A percentile compares a stretch with the other conserved stretches of the same genome.
These are phyloP conservation scores for Choloepus didactylus DNA, from an alignment of 2,797 vertebrate species.

Conservation along the genomic window DNA sequence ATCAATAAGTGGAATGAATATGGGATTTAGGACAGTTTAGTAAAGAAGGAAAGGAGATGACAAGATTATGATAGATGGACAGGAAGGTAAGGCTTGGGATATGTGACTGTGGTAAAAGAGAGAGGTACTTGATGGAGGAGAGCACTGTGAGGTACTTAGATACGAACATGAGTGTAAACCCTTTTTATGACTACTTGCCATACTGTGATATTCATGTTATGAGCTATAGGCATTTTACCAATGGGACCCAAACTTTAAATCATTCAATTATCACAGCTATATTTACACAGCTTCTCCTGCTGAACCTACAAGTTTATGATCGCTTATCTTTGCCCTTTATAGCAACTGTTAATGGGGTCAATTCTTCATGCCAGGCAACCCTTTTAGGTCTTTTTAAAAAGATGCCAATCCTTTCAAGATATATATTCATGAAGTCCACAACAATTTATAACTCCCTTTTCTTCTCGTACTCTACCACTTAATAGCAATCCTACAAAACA, in stretches of 20 bases:
- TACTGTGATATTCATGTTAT: not conserved
- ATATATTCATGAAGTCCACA: slow-evolving; percentile 42
- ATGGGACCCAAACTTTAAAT: slow-evolving; percentile 53
- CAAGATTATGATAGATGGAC: not conserved
- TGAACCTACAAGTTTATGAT: slow-evolving; percentile 54
- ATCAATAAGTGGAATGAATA: not conserved
- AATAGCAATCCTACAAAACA: not conserved
- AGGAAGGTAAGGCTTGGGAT: not conserved
- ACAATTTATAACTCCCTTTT: slow-evolving; percentile 53
- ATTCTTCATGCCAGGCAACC: slow-evolving; percentile 52
- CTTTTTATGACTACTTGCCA: not conserved
- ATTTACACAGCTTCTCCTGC: slow-evolving; percentile 11
- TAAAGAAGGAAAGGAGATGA: not conserved
- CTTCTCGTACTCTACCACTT: not conserved
- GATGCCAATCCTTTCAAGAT: slow-evolving; percentile 29
- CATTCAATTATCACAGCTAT: not conserved
- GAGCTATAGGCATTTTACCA: slow-evolving; percentile 37
- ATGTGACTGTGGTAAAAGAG: not conserved
- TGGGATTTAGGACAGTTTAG: not conserved
- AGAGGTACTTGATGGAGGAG: not conserved
- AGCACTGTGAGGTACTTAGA: not conserved
- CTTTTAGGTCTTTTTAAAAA: slow-evolving; percentile 65
- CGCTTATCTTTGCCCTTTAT: slow-evolving; percentile 64
- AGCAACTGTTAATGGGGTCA: slow-evolving; percentile 64
- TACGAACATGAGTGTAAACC: not conserved